Evolutionary conservation across 2,113 vertebrate species (phyloP).

Genomic region (Anser cygnoides): DNA sequence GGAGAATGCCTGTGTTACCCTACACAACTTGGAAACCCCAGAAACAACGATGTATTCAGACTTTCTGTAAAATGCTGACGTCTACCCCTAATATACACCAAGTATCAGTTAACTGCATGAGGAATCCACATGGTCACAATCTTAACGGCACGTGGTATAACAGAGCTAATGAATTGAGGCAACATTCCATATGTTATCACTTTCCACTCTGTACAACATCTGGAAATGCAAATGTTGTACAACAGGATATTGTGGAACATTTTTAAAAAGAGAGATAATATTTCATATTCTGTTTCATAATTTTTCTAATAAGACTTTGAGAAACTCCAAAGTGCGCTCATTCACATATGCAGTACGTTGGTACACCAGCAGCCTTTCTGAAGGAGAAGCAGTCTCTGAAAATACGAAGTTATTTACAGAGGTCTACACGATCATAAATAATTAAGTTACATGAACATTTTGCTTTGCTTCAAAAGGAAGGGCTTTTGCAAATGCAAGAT

Average conservation of each 20-base stretch:
- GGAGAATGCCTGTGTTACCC: background rate
- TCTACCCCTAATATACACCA: slow-evolving; percentile 12
- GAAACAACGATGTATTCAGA: slow-evolving; percentile 22
- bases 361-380: background rate
- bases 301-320: background rate
- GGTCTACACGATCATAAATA: background rate
- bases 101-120: slow-evolving; percentile 1
- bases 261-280: background rate
- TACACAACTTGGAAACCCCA: background rate
- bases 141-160: background rate
- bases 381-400: background rate
- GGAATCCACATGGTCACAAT: slow-evolving; percentile 47
- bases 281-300: background rate
- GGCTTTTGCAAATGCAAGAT: background rate
- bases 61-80: slow-evolving; percentile 25
- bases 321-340: background rate
- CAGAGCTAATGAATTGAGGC: slow-evolving; percentile 51
- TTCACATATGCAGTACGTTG: background rate
- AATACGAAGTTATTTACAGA: background rate
- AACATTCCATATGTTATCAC: slow-evolving; percentile 59
- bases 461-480: background rate
- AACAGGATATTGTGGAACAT: background rate
- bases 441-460: background rate
- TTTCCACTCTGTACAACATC: slow-evolving; percentile 39
- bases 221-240: slow-evolving; percentile 54